Evolutionary conservation across 2,797 vertebrate species (phyloP).

Genomic region (Echiichthys vipera): DNA sequence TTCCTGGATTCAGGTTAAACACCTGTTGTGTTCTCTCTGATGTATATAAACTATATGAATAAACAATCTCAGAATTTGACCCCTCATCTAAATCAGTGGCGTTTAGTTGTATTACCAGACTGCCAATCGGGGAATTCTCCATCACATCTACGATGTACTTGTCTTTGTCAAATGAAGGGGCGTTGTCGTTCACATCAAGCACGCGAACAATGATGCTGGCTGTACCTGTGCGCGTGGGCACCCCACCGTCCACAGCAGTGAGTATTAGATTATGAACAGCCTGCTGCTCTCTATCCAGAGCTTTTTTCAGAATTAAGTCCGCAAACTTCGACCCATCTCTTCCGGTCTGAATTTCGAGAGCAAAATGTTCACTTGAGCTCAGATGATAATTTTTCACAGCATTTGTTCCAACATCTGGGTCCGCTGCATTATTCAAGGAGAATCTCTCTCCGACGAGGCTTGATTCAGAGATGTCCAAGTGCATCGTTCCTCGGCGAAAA

Average conservation of each 20-base stretch:
- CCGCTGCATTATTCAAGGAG: constrained; percentile 68
- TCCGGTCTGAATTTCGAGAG: constrained; percentile 67
- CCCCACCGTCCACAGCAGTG: constrained; percentile 77
- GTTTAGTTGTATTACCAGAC: constrained; percentile 82
- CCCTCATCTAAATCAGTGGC: constrained; percentile 81
- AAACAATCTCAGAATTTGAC: constrained; percentile 63
- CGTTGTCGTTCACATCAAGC: constrained; percentile 85
- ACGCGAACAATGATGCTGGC: constrained; percentile 80
- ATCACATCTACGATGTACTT: constrained; percentile 75
- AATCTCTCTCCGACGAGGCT: constrained; percentile 72
- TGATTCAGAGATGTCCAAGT: constrained; percentile 82
- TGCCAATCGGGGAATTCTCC: constrained; percentile 80
- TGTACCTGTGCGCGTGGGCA: constrained; percentile 79
- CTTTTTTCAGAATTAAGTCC: constrained; percentile 66
- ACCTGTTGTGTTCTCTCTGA: constrained; percentile 79
- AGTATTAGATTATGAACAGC: constrained; percentile 72
- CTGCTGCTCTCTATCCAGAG: constrained; percentile 71
- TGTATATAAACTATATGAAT: constrained; percentile 80
- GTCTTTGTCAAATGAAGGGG: constrained; percentile 79
- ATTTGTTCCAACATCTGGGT: constrained; percentile 71
- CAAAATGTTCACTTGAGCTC: constrained; percentile 63
- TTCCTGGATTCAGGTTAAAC: constrained; percentile 78
- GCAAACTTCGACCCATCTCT: constrained; percentile 75
- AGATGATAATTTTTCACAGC: constrained; percentile 72
- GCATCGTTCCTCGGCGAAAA: constrained; percentile 59